Evolutionary conservation across 1,140 invertebrate genomes (phyloP), one percentile per base, ranked within the genome.

Genomic region (Drosophila nebulosa): DNA sequence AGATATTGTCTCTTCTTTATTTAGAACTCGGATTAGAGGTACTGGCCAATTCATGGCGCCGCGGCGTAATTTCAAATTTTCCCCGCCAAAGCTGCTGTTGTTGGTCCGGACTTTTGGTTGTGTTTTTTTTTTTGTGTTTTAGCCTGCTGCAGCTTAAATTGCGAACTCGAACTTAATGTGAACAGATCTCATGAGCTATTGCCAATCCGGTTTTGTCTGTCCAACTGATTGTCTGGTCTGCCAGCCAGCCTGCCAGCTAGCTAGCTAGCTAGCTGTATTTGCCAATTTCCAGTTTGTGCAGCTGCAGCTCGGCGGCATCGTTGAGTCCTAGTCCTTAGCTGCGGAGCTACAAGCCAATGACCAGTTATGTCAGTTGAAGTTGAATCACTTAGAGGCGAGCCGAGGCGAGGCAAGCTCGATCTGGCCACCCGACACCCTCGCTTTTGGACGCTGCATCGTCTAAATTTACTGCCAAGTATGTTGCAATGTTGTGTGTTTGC

Each of bases 281-380:
- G 69, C 74, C 81, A 81, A 78, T 85, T 86, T 88, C 81, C 83
- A 86, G 81, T 86, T 86, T 86, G 52, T 86, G 81, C 81, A 86
- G 81, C 81, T 86, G 81, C 81, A 85, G 70, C 60, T 72, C 58
- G 71, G 78, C 64, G 72, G 67, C 78, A 67, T 68, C 69, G 69
- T 64, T 71, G 74, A 88, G 83, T 86, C 81, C 83, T 85, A 88
- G 83, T 86, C 81, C 83, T 85, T 85, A 86, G 74, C 60, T 71
- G 67, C 74, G 65, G 39, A 10, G 63, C 66, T 63, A 66, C 79
- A 78, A 78, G 81, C 81, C 83, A 88, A 88, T 86, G 81, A 86
- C 81, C 81, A 86, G 81, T 86, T 86, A 86, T 86, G 81, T 86
- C 81, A 86, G 81, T 69, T 62, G 78, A 73, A 86, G 81, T 69